These are phyloP conservation scores for Tenthredo distinguenda DNA, from an alignment of 2,888 invertebrate species.

Conservation along the genomic window DNA sequence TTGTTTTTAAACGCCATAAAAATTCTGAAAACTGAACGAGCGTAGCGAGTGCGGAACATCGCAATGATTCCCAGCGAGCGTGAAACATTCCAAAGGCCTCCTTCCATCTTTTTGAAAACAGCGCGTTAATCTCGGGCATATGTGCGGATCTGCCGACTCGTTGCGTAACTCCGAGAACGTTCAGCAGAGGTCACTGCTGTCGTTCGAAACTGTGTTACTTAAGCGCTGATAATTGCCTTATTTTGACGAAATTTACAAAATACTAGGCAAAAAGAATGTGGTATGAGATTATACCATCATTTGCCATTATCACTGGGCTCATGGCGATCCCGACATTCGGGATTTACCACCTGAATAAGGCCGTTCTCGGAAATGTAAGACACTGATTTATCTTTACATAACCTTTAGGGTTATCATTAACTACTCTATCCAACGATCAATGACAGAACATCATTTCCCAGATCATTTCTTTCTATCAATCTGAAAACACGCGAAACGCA, in stretches of 20 bases:
- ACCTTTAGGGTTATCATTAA: slow-evolving; percentile 24
- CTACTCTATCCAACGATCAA: background rate
- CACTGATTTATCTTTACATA: slow-evolving; percentile 39
- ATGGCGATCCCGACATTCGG: slow-evolving; percentile 16
- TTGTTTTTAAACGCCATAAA: too few relatives aligned
- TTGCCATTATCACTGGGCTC: background rate
- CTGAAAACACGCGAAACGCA: background rate
- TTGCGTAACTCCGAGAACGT: background rate
- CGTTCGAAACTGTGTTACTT: background rate
- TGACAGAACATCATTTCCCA: background rate
- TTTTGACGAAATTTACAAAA: background rate
- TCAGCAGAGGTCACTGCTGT: background rate
- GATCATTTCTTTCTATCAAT: background rate
- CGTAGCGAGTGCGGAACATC: too few relatives aligned
- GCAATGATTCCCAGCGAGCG: too few relatives aligned
- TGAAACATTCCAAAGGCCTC: too few relatives aligned
- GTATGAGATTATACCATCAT: slow-evolving; percentile 42
- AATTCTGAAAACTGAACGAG: too few relatives aligned
- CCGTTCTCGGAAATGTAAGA: slow-evolving; percentile 44
- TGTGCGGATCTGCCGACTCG: background rate
- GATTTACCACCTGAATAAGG: slow-evolving; percentile 11
- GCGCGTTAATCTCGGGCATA: background rate
- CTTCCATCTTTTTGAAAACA: background rate
- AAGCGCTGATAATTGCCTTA: background rate
- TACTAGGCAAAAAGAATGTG: slow-evolving; percentile 18